Evolutionary conservation across 2,113 vertebrate species (phyloP), one percentile per base, ranked within the genome.

Genomic region (Entelurus aequoreus): DNA sequence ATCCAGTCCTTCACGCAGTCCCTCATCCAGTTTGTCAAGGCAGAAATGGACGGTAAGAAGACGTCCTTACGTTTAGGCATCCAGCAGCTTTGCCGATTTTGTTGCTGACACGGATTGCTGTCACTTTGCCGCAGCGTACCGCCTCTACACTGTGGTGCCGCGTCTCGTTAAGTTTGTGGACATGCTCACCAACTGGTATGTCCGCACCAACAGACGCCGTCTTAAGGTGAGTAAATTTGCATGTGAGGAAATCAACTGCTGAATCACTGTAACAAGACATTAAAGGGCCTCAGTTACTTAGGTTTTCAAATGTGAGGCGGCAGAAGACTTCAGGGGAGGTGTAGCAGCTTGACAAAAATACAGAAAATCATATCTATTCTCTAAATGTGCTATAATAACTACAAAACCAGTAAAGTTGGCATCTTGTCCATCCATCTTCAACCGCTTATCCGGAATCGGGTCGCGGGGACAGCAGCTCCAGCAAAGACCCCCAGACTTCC

Each of bases 151-250:
- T 0, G 96, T 99, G 46, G 97, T 99, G 44, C 97, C 97, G 54
- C 93, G 91, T 50, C 89, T 99, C 13, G 95, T 99, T 75, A 98
- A 94, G 86, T 99, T 95, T 86, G 94, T 99, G 58, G 97, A 99
- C 84, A 85, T 93, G 87, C 90, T 99, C 62, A 99, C 97, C 78
- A 99, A 99, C 79, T 99, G 97, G 97, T 99, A 98, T 5, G 94
- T 99, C 62, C 88, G 96, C 75, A 99, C 93, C 87, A 99, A 99
- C 86, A 93, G 96, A 63, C 91, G 93, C 72, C 91, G 97, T 6
- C 89, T 98, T 48, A 99, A 99, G 94, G 97, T 98, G 88, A 82
- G 78, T 71, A 16, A 36, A 12, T 12, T 9, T 46, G 42, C 42
- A 12, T 11, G 2, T 40, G 15, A 10, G n/a, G 14, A 55, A 5